Base-by-base conservation (phyloP, 2,113 vertebrate genomes). In the Rhea pennata region DNA sequence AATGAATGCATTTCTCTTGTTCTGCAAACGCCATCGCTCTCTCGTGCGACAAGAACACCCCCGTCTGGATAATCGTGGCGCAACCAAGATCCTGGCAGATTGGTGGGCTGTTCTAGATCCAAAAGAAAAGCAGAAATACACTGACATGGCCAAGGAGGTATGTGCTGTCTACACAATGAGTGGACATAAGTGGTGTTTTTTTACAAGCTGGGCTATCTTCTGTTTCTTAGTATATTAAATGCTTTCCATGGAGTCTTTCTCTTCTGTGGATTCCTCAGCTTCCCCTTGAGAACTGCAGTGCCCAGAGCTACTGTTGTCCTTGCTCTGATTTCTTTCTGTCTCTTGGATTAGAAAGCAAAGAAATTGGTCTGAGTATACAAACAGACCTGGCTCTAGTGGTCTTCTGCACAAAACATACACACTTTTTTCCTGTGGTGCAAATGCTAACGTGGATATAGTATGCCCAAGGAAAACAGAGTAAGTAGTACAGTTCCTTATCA, bases 71-170 rank as follows among this genome's bases (percentile, higher is more conserved):
- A 99, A 99, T 96, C 99, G 99, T 44, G 99, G 99, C 88, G 99
- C 99, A 96, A 99, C 99, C 87, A 99, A 99, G 97, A 99, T 99
- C 95, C 96, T 99, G 98, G 99, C 99, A 10, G 99, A 99, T 95
- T 99, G 99, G 99, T 99, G 99, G 99, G 99, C 99, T 31, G 98
- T 99, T 97, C 98, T 99, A 91, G 99, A 99, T 90, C 99, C 99
- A 95, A 99, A 98, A 94, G 99, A 99, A 97, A 99, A 99, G 95
- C 99, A 99, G 97, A 99, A 99, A 95, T 99, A 99, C 96, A 99
- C 99, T 46, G 99, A 99, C 98, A 99, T 99, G 99, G 99, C 99
- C 92, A 99, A 99, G 98, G 99, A 99, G 99, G 99, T 99, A 97
- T 67, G 98, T 97, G 71, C 71, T 66, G 4, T 59, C 50, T 58